Evolutionary conservation across 1,140 invertebrate species (phyloP), one percentile per base, ranked within the genome.

Genomic region (Venturia canescens): DNA sequence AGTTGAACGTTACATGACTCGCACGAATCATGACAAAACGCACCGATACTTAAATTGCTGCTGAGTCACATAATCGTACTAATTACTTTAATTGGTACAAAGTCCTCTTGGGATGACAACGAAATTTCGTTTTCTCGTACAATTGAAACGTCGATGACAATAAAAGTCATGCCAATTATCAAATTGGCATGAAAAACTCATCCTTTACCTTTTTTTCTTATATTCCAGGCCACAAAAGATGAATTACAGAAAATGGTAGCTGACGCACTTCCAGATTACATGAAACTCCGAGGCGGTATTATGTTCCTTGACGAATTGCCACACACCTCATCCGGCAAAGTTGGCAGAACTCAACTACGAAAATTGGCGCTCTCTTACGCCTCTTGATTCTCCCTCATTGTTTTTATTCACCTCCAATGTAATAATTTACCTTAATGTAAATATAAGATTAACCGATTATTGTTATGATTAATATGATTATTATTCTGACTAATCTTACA

Each of bases 271-370:
- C 89, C 89, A 29, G 88, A 90, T 57, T 85, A 88, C 74, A 93
- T 94, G 85, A 91, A 92, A 81, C 83, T 94, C 15, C 85, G 91
- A 80, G 93, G 91, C 9, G 94, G 93, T 0, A 92, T 94, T 0
- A 90, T 91, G 84, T 94, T 94, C 84, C 75, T 94, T 1, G 89
- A 94, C 57, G 84, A 88, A 80, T 92, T 96, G 83, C 94, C 95
- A 0, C 91, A 93, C 84, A 94, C 94, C 27, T 84, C 92, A 0
- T 92, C 93, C 4, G 94, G 94, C 0, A 95, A 96, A 90, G 91
- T 95, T 48, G 87, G 94, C 38, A 90, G 94, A 81, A 89, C 85
- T 21, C 87, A 90, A 50, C 82, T 90, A 5, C 89, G 86, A 80
- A 80, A 90, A 80, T 81, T 88, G 38, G 82, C 86, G 1, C 18